Evolutionary conservation across 2,888 invertebrate genomes (phyloP).

Genomic region (Notodonta ziczac): DNA sequence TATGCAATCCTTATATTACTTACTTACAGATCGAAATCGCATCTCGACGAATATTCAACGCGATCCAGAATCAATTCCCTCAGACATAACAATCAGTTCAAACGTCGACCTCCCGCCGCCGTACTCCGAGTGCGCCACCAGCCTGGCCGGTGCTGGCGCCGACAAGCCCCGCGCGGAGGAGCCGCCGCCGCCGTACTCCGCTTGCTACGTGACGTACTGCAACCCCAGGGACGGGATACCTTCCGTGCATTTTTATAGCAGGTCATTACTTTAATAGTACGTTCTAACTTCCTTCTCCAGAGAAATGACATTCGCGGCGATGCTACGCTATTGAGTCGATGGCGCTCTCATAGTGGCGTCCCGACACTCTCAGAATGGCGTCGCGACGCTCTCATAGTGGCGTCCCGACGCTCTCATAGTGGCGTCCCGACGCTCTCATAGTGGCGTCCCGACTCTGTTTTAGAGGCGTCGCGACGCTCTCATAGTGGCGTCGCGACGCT

Average conservation of each 20-base stretch:
- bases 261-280: constrained; percentile 20
- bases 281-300: not conserved
- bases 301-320: no score
- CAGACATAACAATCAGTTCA: constrained; percentile 4
- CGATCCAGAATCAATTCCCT: constrained; percentile 8
- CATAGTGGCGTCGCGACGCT: no score
- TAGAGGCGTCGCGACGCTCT: no score
- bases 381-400: no score
- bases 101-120: constrained; percentile 60
- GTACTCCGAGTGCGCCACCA: constrained; percentile 54
- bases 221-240: constrained; percentile 52
- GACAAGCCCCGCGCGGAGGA: constrained; percentile 44
- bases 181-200: constrained; percentile 71
- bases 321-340: no score
- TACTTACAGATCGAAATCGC: constrained; percentile 39
- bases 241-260: constrained; percentile 45
- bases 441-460: no score
- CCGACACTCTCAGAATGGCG: no score
- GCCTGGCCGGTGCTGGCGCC: not conserved
- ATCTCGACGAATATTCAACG: constrained; percentile 13
- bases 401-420: no score
- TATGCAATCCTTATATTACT: no score
- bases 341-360: no score
- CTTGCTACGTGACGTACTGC: constrained; percentile 55
- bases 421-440: no score